These are phyloP conservation scores for Orthosia incerta DNA, from an alignment of 2,888 invertebrate species.

Conservation along the genomic window DNA sequence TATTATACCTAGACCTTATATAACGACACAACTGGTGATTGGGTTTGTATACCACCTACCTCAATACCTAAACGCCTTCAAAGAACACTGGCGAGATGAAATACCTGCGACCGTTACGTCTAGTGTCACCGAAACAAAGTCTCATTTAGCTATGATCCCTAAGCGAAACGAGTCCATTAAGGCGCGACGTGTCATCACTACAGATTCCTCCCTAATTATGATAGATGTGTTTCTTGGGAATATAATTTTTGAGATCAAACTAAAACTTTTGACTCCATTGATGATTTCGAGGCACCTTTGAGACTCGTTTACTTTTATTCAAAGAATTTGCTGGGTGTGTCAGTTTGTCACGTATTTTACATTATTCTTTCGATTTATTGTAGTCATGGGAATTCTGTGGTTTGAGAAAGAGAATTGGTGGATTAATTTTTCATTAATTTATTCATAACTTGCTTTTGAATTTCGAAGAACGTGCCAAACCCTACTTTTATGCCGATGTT, in stretches of 20 bases:
- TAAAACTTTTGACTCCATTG: not conserved
- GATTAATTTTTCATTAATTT: not conserved
- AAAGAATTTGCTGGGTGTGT: not conserved
- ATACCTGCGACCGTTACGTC: not conserved
- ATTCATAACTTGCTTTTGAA: slow-evolving; percentile 1
- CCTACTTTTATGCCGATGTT: too few species aligned
- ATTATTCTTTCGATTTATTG: slow-evolving; percentile 41
- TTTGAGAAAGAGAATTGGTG: slow-evolving; percentile 9
- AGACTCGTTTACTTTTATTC: slow-evolving; percentile 10
- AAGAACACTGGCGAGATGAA: too few species aligned
- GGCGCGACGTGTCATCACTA: not conserved
- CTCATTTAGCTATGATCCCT: slow-evolving; percentile 3
- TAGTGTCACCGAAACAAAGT: not conserved
- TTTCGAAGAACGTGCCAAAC: too few species aligned
- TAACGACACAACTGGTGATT: too few species aligned
- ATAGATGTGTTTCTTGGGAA: slow-evolving; percentile 11
- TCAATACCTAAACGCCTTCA: not conserved
- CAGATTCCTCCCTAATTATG: slow-evolving; percentile 12
- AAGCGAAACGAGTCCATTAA: not conserved
- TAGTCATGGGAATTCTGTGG: slow-evolving; percentile 10
- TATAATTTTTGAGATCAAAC: slow-evolving; percentile 7
- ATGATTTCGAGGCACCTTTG: slow-evolving; percentile 24
- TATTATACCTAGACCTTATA: too few species aligned
- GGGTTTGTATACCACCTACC: too few species aligned
- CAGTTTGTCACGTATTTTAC: slow-evolving; percentile 25